Conservation (phyloP, 2,113 vertebrate species). For the Chamaetylas fuelleborni region DNA sequence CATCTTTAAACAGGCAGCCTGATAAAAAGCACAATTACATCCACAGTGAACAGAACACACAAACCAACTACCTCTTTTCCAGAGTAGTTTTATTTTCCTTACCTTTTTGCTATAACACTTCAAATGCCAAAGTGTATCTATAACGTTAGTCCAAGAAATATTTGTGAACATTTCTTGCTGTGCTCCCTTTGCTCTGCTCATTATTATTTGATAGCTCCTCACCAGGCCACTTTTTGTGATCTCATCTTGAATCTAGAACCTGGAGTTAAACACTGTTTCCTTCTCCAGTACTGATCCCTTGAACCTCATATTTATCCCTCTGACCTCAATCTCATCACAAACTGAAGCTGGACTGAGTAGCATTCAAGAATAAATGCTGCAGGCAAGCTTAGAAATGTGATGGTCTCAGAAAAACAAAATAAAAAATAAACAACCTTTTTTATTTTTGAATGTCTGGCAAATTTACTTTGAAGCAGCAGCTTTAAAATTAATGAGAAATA, state of each 20-base stretch:
- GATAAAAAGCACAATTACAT: background rate
- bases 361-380: background rate
- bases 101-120: background rate
- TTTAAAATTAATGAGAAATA: background rate
- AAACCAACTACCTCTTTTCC: background rate
- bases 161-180: background rate
- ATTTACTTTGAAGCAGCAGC: background rate
- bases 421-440: background rate
- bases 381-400: background rate
- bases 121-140: background rate
- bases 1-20: background rate
- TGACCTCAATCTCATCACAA: background rate
- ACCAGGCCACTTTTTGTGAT: background rate
- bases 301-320: background rate
- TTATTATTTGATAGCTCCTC: background rate
- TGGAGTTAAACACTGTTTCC: background rate
- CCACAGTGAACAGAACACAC: background rate
- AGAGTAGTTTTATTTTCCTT: background rate
- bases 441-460: background rate
- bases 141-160: background rate
- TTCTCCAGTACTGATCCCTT: background rate
- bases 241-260: background rate
- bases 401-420: background rate
- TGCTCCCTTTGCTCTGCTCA: background rate
- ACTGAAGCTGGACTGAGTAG: background rate